Percentiles rank a stretch among this genome's conserved stretches.
Conservation (phyloP, 2,888 invertebrate species). For the Mythimna albipuncta region DNA sequence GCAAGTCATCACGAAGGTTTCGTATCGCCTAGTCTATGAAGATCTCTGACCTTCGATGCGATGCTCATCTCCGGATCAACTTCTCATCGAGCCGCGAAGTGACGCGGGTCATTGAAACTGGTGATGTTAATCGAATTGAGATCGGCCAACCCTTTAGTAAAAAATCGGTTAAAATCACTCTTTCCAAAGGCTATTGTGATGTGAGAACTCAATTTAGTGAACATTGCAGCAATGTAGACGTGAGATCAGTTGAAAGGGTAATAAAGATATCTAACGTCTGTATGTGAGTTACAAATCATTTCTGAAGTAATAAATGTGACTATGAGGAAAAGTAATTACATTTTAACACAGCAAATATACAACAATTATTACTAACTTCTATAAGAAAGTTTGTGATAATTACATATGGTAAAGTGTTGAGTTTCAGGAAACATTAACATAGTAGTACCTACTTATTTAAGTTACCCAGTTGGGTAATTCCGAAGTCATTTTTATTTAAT, state of each 20-base stretch:
- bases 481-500: constrained; percentile 11
- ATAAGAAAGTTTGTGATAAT: constrained; percentile 29
- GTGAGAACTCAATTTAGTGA: constrained; percentile 90
- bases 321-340: constrained; percentile 48
- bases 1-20: constrained; percentile 88
- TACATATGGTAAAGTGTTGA: constrained; percentile 26
- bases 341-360: constrained; percentile 17
- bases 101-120: constrained; percentile 72
- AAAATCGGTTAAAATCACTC: constrained; percentile 87
- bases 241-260: constrained; percentile 80
- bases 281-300: constrained; percentile 59
- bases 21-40: constrained; percentile 71
- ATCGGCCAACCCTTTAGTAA: constrained; percentile 89
- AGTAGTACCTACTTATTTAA: not conserved
- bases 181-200: constrained; percentile 86
- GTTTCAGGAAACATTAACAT: constrained; percentile 18
- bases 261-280: constrained; percentile 82
- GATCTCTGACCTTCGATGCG: constrained; percentile 79
- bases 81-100: constrained; percentile 59
- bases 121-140: constrained; percentile 88
- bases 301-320: constrained; percentile 59
- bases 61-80: constrained; percentile 31
- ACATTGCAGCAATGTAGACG: constrained; percentile 78
- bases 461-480: not conserved
- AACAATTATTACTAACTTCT: constrained; percentile 20